Percentiles rank a stretch among this genome's conserved stretches.
These are phyloP conservation scores for Lepus oiostolus DNA, from an alignment of 2,797 vertebrate species.

Conservation along the genomic window DNA sequence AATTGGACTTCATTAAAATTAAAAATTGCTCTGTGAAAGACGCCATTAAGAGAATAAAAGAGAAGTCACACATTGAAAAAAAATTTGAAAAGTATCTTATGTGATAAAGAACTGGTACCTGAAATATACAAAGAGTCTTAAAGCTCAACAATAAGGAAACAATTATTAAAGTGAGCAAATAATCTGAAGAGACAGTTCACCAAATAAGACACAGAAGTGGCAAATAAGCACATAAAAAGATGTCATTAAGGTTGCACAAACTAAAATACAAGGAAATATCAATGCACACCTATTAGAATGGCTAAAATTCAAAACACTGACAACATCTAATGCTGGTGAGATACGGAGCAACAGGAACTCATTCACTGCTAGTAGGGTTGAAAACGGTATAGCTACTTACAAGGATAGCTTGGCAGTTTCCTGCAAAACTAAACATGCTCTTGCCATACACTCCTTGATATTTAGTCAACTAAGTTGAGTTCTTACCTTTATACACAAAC, in stretches of 20 bases:
- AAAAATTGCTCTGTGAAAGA: not conserved
- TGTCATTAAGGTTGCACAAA: not conserved
- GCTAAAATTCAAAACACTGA: constrained; percentile 19
- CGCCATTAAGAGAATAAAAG: not conserved
- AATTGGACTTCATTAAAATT: constrained; percentile 5
- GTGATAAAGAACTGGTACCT: not conserved
- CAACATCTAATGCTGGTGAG: not conserved
- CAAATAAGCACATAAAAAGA: constrained; percentile 2
- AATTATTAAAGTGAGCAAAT: not conserved
- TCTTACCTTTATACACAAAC: not conserved
- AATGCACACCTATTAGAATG: not conserved
- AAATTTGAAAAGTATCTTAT: not conserved
- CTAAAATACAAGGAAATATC: not conserved
- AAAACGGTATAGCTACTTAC: not conserved
- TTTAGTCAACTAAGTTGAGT: not conserved
- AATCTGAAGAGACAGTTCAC: not conserved
- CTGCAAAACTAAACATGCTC: not conserved
- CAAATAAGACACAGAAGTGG: not conserved
- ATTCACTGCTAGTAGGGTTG: not conserved
- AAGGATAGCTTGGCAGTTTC: not conserved
- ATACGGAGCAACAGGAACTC: not conserved
- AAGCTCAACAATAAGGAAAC: not conserved
- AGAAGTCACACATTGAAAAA: not conserved
- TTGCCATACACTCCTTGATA: not conserved
- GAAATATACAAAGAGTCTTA: not conserved